These are phyloP conservation scores for Calyptomena viridis DNA, from an alignment of 2,113 vertebrate species.

Conservation along the genomic window DNA sequence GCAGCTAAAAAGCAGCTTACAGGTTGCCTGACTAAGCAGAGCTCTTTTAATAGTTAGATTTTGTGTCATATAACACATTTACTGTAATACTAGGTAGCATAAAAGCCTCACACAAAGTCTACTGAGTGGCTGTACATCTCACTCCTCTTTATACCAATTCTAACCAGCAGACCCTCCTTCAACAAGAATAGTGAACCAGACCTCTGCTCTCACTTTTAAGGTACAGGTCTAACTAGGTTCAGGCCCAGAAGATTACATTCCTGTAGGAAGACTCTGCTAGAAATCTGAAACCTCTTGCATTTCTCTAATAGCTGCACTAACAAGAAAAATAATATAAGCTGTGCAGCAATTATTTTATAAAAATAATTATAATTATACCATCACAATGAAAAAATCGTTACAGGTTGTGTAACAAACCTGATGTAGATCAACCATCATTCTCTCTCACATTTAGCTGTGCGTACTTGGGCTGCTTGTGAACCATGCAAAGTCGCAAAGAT, in stretches of 20 bases:
- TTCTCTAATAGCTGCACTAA: neutral
- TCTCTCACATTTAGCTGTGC: neutral
- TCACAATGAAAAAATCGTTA: neutral
- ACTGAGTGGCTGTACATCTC: neutral
- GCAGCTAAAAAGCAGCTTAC: neutral
- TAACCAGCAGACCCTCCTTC: neutral
- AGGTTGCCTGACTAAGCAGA: neutral
- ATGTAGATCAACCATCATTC: neutral
- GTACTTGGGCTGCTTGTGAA: neutral
- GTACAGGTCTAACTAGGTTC: neutral
- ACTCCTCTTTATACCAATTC: neutral
- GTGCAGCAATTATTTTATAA: neutral
- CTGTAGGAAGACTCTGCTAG: neutral
- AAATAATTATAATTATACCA: neutral
- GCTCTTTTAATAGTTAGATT: neutral
- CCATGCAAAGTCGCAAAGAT: neutral
- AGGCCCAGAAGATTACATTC: neutral
- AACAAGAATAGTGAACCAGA: rapidly evolving
- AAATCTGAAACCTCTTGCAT: neutral
- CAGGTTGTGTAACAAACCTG: neutral
- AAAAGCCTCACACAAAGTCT: neutral
- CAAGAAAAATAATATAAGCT: neutral
- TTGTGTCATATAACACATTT: neutral
- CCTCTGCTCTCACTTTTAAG: neutral
- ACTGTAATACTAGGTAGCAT: neutral